A percentile compares a stretch with the other conserved stretches of the same genome.
Conservation (phyloP, 2,113 vertebrate species). For the Carettochelys insculpta region DNA sequence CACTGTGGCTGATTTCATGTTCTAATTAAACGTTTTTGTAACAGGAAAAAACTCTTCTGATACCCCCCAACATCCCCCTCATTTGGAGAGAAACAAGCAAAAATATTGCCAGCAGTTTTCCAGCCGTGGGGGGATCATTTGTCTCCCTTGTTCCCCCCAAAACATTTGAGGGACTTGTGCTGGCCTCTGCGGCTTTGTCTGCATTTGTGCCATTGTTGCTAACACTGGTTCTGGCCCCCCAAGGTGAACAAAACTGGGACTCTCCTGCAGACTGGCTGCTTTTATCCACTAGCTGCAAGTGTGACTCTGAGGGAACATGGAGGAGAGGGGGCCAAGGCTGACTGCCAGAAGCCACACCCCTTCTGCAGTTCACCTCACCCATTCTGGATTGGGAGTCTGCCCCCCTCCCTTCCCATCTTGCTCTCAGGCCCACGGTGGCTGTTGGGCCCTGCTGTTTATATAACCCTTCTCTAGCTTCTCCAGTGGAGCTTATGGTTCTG, state of each 20-base stretch:
- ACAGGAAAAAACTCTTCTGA: not conserved
- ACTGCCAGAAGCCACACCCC: too few species aligned
- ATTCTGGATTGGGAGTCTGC: too few species aligned
- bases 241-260: not conserved
- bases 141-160: not conserved
- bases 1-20: not conserved
- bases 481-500: not conserved
- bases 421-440: too few species aligned
- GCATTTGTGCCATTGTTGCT: not conserved
- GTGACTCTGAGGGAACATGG: too few species aligned
- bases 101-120: not conserved
- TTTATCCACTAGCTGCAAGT: too few species aligned
- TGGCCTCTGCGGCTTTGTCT: not conserved
- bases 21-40: not conserved
- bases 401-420: too few species aligned
- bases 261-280: accelerated
- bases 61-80: not conserved
- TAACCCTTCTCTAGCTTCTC: not conserved
- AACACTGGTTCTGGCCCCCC: too few species aligned
- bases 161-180: not conserved
- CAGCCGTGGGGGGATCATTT: not conserved
- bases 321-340: too few species aligned
- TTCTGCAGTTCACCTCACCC: too few species aligned
- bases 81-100: conserved; percentile 13
- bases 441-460: too few species aligned